Base-by-base conservation (phyloP, 1,140 invertebrate genomes). In the Zaprionus gabonicus region DNA sequence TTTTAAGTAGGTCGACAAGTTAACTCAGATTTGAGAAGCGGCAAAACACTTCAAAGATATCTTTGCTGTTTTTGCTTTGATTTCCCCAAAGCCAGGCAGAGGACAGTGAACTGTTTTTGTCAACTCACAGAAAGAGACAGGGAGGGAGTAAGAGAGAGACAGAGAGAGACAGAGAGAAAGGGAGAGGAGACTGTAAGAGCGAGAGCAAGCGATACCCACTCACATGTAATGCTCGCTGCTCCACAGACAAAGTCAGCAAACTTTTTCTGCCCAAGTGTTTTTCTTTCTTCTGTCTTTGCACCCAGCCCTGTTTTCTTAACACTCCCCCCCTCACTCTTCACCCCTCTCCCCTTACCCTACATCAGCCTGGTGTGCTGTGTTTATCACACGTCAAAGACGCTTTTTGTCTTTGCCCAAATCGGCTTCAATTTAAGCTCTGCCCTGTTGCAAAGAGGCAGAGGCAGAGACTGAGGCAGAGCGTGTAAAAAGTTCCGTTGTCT, bases 401-500 rank as follows among this genome's bases (percentile, higher is more conserved):
- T 88, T 88, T 88, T 88, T 88, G 85, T 90, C 85, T 90, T 88
- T 71, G 75, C 81, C 78, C 38, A 87, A 88, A 88, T 88, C 84
- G 81, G 81, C 84, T 87, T 88, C 81, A 88, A 81, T 86, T 83
- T 82, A 75, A 78, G 83, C 77, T 55, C 53, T 72, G 63, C 57
- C 27, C 65, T 49, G 59, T 20, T 20, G 10, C 31, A 0, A 9
- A 10, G 2, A 31, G 9, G 71, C 74, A 63, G 4, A 41, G 38
- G 4, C 38, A 15, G 15, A 5, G 38, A 2, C 38, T n/a, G 15
- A 41, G 5, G 15, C 5, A 6, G 38, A 67, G 81, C 74, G 55
- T 88, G 83, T 79, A 88, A 90, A 87, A 88, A 88, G 81, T 88
- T 88, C 80, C 84, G 84, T 88, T 88, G 81, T 90, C 84, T 88